Evolutionary conservation across 2,888 invertebrate species (phyloP), one percentile per base, ranked within the genome.

Genomic region (Caenorhabditis sp.): DNA sequence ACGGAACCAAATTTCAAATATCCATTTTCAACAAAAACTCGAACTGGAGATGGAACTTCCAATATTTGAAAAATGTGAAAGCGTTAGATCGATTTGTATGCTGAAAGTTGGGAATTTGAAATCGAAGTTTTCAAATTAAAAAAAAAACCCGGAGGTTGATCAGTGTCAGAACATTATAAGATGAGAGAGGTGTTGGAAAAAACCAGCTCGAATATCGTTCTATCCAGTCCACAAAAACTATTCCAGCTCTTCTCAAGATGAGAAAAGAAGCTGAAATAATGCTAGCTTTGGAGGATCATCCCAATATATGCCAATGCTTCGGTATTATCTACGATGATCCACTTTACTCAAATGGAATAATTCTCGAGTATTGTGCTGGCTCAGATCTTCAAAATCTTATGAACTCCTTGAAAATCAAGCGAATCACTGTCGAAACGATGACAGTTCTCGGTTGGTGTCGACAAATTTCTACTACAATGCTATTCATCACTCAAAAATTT

Each of bases 321-420:
- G 72, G 72, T 57, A 61, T 67, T 61, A 63, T 67, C 36, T 54
- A 63, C 1, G n/a, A 58, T 0, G 14, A 4, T 0, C 58, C 43
- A 17, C 5, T 43, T 59, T 1, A 64, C 49, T 26, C 43, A n/a
- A n/a, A 14, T 14, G 72, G 72, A 31, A 64, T 72, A 53, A 50
- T 72, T 3, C 64, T 72, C 67, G 72, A 72, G 25, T 67, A 64
- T 50, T 72, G 72, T 31, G 67, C 67, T 0, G 72, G 72, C 17
- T 57, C 60, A 25, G 60, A 60, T 36, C 62, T 72, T 23, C 31
- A 58, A 4, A 62, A 72, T 31, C 62, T 71, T 26, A 63, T 67
- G 7, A 57, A 25, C n/a, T 23, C 56, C 7, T 20, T 71, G 25
- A 43, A 59, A 7, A 36, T 54, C 21, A 21, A 21, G 3, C 14